phyloP scores from a whole-genome alignment of 23 tunicate species.

The Diplosoma virens region DNA sequence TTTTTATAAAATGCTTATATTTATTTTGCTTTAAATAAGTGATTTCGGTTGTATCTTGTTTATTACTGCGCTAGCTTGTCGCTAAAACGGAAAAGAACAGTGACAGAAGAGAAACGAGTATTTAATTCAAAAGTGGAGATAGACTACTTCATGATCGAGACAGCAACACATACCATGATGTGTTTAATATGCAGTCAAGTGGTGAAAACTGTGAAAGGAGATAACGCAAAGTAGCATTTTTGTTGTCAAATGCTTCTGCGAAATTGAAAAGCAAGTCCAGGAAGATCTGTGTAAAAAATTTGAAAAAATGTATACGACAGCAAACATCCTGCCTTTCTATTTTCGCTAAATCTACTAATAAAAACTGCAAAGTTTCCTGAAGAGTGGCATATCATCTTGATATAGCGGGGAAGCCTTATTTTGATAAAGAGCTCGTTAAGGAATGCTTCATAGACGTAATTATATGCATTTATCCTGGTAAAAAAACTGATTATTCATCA shows the following conservation, averaged over 20 bases:
- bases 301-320: slow-evolving; percentile 20
- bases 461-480: slow-evolving; percentile 30
- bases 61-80: too few species aligned
- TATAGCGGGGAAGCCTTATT: neutral
- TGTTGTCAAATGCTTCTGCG: neutral
- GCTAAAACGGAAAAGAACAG: too few species aligned
- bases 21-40: too few species aligned
- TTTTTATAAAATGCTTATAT: too few species aligned
- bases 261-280: neutral
- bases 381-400: slow-evolving; percentile 4
- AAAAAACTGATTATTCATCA: slow-evolving; percentile 11
- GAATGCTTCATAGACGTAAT: slow-evolving; percentile 6
- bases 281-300: slow-evolving; percentile 22
- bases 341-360: slow-evolving; percentile 4
- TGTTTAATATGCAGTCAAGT: too few species aligned
- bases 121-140: too few species aligned
- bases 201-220: too few species aligned
- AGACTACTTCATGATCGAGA: too few species aligned
- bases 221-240: slow-evolving; percentile 2
- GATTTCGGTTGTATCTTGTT: too few species aligned
- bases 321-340: slow-evolving; percentile 20
- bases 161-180: too few species aligned
- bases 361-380: slow-evolving; percentile 24
- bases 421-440: neutral
- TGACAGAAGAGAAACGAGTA: too few species aligned